A percentile compares a stretch with the other conserved stretches of the same genome.
Conservation (phyloP, 1,140 invertebrate species). For the Atta texana region DNA sequence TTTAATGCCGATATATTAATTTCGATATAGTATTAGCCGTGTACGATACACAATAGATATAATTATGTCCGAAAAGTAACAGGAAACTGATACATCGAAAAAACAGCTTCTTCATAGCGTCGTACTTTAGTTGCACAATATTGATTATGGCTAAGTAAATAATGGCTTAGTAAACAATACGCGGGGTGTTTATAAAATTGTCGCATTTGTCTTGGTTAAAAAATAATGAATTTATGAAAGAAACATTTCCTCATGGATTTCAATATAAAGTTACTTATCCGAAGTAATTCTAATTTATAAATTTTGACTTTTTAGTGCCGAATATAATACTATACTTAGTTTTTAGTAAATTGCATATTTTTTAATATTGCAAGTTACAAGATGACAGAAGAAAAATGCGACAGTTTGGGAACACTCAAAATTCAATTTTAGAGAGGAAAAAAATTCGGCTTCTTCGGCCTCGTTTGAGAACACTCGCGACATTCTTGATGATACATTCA, state of each 20-base stretch:
- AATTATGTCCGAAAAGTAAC: slow-evolving; percentile 6
- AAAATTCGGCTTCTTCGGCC: slow-evolving; percentile 42
- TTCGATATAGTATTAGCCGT: neutral
- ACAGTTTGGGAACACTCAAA: neutral
- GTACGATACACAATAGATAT: neutral
- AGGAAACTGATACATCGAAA: neutral
- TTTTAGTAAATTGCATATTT: neutral
- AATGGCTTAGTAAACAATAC: neutral
- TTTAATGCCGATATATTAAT: neutral
- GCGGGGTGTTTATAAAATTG: slow-evolving; percentile 2
- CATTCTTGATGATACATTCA: slow-evolving; percentile 74
- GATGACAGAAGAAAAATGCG: neutral
- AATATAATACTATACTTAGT: neutral
- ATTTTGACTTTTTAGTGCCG: neutral
- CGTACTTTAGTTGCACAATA: neutral
- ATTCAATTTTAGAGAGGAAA: neutral
- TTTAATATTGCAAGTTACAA: neutral
- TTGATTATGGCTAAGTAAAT: slow-evolving; percentile 33
- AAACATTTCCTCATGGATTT: neutral
- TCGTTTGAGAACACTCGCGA: slow-evolving; percentile 71
- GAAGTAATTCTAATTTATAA: neutral
- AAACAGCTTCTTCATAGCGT: neutral
- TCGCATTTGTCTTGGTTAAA: slow-evolving; percentile 16
- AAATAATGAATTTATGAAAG: slow-evolving; percentile 1
- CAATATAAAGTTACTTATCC: neutral